phyloP scores from a whole-genome alignment of 2,797 vertebrate genomes.

The Petrocephalus sullivani region DNA sequence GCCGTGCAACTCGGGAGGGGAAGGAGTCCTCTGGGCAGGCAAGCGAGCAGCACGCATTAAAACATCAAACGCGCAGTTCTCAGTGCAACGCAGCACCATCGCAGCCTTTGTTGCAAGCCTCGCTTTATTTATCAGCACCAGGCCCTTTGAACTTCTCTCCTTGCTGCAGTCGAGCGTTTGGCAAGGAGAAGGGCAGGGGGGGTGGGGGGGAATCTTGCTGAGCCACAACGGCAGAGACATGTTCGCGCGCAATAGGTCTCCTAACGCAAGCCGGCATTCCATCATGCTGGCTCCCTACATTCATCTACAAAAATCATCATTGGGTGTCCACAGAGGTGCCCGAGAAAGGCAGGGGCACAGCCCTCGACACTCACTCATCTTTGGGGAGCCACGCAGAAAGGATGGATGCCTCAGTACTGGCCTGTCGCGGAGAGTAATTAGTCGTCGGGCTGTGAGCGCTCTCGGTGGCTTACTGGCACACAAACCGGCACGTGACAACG shows the following conservation, averaged over 20 bases:
- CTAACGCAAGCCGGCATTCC: slow-evolving; percentile 77
- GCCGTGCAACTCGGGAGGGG: background rate
- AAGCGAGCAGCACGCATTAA: background rate
- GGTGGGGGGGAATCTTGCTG: background rate
- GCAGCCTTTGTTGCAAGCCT: background rate
- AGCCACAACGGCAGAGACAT: slow-evolving; percentile 68
- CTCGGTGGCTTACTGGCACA: slow-evolving; percentile 77
- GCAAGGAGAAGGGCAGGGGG: background rate
- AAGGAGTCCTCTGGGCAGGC: no score
- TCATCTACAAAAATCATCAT: slow-evolving; percentile 99
- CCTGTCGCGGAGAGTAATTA: slow-evolving; percentile 83
- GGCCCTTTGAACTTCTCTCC: slow-evolving; percentile 24
- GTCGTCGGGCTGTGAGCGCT: slow-evolving; percentile 71
- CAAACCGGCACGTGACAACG: slow-evolving; percentile 64
- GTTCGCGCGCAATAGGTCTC: slow-evolving; percentile 77
- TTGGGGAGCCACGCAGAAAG: slow-evolving; percentile 76
- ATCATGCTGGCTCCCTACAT: slow-evolving; percentile 90
- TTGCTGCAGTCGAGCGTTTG: background rate
- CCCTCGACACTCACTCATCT: slow-evolving; percentile 47
- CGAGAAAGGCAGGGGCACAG: slow-evolving; percentile 68
- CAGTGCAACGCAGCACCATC: background rate
- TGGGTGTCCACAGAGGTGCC: slow-evolving; percentile 76
- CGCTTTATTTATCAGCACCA: slow-evolving; percentile 8
- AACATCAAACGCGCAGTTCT: background rate
- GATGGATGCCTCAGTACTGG: slow-evolving; percentile 83